Conservation (phyloP, 2,888 invertebrate genomes). For the Tortricodes alternella region DNA sequence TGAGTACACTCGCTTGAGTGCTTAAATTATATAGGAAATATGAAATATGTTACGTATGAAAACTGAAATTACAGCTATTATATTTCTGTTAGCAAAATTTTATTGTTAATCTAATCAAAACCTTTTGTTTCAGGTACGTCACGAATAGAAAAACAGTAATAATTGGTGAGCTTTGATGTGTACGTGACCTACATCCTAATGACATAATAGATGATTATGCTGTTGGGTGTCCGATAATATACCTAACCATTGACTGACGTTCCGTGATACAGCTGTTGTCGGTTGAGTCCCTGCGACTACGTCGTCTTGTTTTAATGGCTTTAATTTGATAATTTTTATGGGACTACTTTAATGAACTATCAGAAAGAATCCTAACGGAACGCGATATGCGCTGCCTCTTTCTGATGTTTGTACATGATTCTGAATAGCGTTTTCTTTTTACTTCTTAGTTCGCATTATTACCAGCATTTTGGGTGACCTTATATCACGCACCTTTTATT, state of each 20-base stretch:
- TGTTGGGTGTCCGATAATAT: conserved; percentile 12
- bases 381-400: too few relatives aligned
- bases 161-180: not conserved
- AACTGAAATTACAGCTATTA: too few relatives aligned
- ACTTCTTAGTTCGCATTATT: not conserved
- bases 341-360: too few relatives aligned
- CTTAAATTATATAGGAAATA: not conserved
- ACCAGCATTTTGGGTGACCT: not conserved
- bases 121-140: conserved; percentile 21
- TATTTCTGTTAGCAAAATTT: not conserved
- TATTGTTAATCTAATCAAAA: not conserved
- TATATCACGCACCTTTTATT: conserved; percentile 4
- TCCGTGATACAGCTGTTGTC: not conserved
- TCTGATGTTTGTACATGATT: not conserved
- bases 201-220: not conserved
- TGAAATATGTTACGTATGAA: too few relatives aligned
- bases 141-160: not conserved
- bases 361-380: too few relatives aligned
- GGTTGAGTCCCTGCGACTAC: not conserved
- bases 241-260: not conserved
- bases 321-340: too few relatives aligned
- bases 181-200: conserved; percentile 10
- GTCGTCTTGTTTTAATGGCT: too few relatives aligned
- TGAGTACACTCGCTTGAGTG: not conserved
- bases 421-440: too few relatives aligned